phyloP scores from a whole-genome alignment of 2,888 invertebrate species.

The Apotomis betuletana region DNA sequence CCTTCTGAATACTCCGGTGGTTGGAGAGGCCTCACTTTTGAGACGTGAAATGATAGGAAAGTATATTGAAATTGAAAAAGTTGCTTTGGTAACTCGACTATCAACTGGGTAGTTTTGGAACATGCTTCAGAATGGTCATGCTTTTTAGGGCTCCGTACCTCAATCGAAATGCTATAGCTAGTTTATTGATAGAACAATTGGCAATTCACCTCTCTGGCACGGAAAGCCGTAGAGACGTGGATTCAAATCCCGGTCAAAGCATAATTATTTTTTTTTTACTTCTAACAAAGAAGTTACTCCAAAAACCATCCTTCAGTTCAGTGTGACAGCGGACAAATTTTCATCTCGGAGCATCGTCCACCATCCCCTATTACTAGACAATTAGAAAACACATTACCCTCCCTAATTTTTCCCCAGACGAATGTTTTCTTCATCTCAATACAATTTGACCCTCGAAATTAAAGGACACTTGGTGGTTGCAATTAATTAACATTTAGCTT shows the following conservation, averaged over 20 bases:
- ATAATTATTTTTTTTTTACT: too few relatives aligned
- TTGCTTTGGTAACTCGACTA: not conserved
- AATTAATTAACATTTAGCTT: constrained; percentile 32
- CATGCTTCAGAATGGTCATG: too few relatives aligned
- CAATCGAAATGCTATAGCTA: too few relatives aligned
- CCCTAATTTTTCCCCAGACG: constrained; percentile 2
- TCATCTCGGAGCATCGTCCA: not conserved
- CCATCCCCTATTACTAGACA: not conserved
- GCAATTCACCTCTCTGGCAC: too few relatives aligned
- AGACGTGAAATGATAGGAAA: not conserved
- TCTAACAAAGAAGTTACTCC: not conserved
- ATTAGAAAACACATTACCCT: constrained; percentile 9
- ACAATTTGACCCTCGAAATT: constrained; percentile 18
- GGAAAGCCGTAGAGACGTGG: too few relatives aligned
- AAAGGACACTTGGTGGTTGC: constrained; percentile 5
- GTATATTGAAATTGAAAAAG: not conserved
- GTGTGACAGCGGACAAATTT: not conserved
- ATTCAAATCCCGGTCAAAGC: too few relatives aligned
- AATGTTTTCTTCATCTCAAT: constrained; percentile 22
- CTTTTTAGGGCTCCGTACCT: too few relatives aligned
- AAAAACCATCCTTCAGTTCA: not conserved
- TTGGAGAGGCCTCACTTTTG: too few relatives aligned
- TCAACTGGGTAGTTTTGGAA: too few relatives aligned
- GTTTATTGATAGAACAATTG: too few relatives aligned
- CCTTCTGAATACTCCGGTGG: not conserved